Evolutionary conservation across 1,140 invertebrate species (phyloP), one percentile per base, ranked within the genome.

Genomic region (Lethrus apterus): DNA sequence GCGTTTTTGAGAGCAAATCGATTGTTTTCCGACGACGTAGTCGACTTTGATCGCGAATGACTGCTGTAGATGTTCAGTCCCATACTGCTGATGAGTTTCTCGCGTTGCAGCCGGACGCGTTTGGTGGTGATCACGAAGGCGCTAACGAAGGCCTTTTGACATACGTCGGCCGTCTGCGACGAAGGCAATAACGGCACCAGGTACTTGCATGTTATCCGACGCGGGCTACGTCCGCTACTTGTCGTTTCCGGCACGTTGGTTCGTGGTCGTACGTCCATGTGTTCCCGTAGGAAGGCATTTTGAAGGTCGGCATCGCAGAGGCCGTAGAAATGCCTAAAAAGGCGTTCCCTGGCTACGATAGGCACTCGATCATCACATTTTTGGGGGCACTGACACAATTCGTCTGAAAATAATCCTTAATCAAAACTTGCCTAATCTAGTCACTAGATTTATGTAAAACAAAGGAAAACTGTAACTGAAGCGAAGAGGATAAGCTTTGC

Each of bases 131-230:
- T 70, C 11, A 69, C 69, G 55, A 70, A 74, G 17, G 70, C 61
- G 55, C 71, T 72, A 49, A 73, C 70, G 49, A 73, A 74, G 17
- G 71, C 71, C 61, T 74, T 74, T 51, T 73, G 70, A 48, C 71
- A 74, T 4, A 73, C 69, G 48, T 74, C 71, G 4, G 71, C 65
- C 17, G 58, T 62, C 30, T 68, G 63, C 10, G 54, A 50, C 7
- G 36, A 38, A 20, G 54, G 60, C 44, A 64, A 46, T 8, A 67
- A 41, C 21, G 70, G 70, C 45, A 72, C 61, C 43, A 66, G 58
- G 50, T 72, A 72, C 53, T 71, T 72, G 58, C 70, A 72, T n/a
- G 68, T 71, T 24, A 72, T 70, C 42, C 70, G 52, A 10, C 64
- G 57, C 19, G 67, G 60, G 48, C 66, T 55, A 34, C 64, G 48